Base-by-base conservation (phyloP, 1,140 invertebrate genomes). In the Eurytemora carolleeae region DNA sequence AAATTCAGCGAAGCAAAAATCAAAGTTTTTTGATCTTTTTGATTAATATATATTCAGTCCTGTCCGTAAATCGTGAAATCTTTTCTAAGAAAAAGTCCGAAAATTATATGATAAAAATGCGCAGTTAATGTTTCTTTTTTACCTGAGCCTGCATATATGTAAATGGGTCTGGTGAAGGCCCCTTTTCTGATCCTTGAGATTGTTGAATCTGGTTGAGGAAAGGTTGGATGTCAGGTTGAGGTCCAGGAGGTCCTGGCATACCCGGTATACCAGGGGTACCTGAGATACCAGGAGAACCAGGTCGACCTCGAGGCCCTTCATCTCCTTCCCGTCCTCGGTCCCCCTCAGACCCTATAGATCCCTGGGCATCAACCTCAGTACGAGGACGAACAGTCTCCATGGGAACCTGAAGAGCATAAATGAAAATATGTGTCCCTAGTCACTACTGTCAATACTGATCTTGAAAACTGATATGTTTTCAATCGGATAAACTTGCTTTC, bases 141-240 rank as follows among this genome's bases (percentile, higher is more conserved):
- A 44, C 31, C 71, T 83, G 80, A 20, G 83, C 80, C 71, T 86
- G 85, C 67, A 86, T 73, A 69, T 84, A 86, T 62, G 80, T 76
- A 68, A 82, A 83, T 1, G 82, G 78, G 61, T 73, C 72, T 18
- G 73, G 71, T 65, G 83, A 81, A 1, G 82, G 82, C 18, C 84
- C 85, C 72, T 88, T 87, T 66, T 87, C 84, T 3, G 80, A 77
- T 53, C 79, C 77, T 68, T 80, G 77, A 16, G 80, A 78, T 23
- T 77, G 67, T 3, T 78, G 76, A 21, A 83, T 69, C 74, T 83
- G 80, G 66, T 79, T 75, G 66, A 82, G 77, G 68, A 80, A 83
- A 22, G 75, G 64, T 1, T 78, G 74, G 16, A 80, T 65, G 74
- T 87, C 85, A 19, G 84, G 83, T 65, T 78, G 73, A n/a, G 79